phyloP scores from a whole-genome alignment of 2,888 invertebrate species.

The Acanthococcus lagerstroemiae region DNA sequence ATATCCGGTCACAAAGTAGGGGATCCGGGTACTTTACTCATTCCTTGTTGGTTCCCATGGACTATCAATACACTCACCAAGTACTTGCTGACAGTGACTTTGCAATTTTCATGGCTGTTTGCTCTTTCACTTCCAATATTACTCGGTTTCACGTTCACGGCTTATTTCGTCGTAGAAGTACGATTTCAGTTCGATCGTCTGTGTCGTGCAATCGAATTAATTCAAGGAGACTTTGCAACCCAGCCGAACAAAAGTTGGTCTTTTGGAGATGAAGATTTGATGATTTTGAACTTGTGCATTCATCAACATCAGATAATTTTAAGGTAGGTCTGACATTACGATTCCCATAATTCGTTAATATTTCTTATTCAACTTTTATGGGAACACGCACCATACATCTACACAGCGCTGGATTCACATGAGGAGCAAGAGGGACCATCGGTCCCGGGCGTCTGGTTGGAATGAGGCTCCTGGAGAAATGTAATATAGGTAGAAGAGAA shows the following conservation, averaged over 20 bases:
- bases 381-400: too few relatives aligned
- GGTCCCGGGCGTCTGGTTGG: too few relatives aligned
- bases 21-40: not conserved
- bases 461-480: too few relatives aligned
- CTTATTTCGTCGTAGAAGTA: constrained; percentile 7
- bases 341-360: too few relatives aligned
- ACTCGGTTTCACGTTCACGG: not conserved
- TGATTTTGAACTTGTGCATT: not conserved
- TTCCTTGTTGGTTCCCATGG: constrained; percentile 9
- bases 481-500: too few relatives aligned
- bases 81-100: constrained; percentile 1
- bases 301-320: constrained; percentile 13
- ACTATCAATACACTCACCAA: not conserved
- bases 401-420: too few relatives aligned
- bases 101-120: not conserved
- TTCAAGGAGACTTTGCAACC: too few relatives aligned
- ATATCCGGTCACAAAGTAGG: not conserved
- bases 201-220: not conserved
- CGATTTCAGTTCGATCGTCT: not conserved
- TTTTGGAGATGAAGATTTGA: too few relatives aligned
- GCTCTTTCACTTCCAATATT: constrained; percentile 1
- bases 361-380: too few relatives aligned
- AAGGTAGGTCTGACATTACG: too few relatives aligned
- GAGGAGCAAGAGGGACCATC: too few relatives aligned
- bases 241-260: too few relatives aligned